A percentile compares a stretch with the other conserved stretches of the same genome.
These are phyloP conservation scores for Tuberolachnus salignus DNA, from an alignment of 2,888 invertebrate genomes.

Conservation along the genomic window DNA sequence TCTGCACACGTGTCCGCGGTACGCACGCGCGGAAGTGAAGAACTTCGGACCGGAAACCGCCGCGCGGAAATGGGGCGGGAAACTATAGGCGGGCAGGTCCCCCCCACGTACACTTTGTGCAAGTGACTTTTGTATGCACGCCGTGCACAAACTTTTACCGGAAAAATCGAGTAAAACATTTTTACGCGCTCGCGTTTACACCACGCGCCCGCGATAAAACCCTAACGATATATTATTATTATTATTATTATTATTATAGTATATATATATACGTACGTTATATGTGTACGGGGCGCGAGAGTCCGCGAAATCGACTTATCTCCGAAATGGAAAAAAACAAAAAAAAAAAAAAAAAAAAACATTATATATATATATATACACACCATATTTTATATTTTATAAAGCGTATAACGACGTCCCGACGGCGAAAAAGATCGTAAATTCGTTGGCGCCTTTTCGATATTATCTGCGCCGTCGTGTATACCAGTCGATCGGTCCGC, in stretches of 20 bases:
- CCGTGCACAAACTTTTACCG: slow-evolving; percentile 1
- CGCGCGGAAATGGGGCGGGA: too few relatives aligned
- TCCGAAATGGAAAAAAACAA: not conserved
- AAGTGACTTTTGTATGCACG: slow-evolving; percentile 28
- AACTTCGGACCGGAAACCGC: not conserved
- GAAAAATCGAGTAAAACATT: slow-evolving; percentile 17
- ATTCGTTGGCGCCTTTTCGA: slow-evolving; percentile 17
- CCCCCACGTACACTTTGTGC: too few relatives aligned
- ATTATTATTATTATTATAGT: too few relatives aligned
- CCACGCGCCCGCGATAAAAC: not conserved
- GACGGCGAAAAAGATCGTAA: slow-evolving; percentile 1
- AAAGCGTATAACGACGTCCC: not conserved
- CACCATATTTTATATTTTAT: too few relatives aligned
- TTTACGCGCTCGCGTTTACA: slow-evolving; percentile 21
- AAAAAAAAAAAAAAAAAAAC: not conserved
- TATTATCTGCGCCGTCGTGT: not conserved
- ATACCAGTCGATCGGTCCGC: slow-evolving; percentile 3
- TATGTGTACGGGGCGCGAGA: too few relatives aligned
- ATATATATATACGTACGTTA: not conserved
- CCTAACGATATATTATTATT: not conserved
- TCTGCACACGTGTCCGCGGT: not conserved
- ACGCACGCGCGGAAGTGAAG: not conserved
- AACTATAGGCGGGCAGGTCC: too few relatives aligned
- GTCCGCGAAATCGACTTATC: slow-evolving; percentile 21
- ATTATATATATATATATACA: not conserved